These are phyloP conservation scores for Colletes gigas DNA, from an alignment of 1,140 invertebrate genomes.

Conservation along the genomic window DNA sequence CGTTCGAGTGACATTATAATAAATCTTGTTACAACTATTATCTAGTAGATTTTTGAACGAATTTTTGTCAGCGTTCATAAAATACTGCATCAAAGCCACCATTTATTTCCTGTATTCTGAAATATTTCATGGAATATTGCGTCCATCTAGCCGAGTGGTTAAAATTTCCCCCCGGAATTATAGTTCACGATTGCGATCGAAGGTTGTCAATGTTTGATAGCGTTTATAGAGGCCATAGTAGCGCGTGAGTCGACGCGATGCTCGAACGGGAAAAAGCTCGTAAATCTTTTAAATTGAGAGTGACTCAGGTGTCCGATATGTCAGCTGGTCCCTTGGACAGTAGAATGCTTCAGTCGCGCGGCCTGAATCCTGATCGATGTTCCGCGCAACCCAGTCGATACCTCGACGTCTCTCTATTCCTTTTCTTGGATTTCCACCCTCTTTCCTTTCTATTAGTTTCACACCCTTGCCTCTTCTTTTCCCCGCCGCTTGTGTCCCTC, in stretches of 20 bases:
- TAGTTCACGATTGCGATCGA: constrained; percentile 5
- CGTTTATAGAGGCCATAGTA: neutral
- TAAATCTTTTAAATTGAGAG: constrained; percentile 69
- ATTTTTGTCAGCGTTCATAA: too few species aligned
- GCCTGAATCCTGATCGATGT: constrained; percentile 53
- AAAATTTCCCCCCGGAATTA: neutral
- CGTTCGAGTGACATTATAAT: too few species aligned
- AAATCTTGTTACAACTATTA: too few species aligned
- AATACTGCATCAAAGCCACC: too few species aligned
- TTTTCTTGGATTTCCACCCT: constrained; percentile 22
- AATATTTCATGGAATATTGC: neutral
- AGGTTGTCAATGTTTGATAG: neutral
- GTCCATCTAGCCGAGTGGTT: neutral
- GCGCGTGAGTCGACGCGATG: neutral
- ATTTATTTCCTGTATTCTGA: neutral
- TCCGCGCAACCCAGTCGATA: constrained; percentile 50
- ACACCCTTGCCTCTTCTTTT: neutral
- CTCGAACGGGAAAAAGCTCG: constrained; percentile 1
- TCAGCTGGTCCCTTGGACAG: constrained; percentile 50
- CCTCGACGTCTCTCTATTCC: constrained; percentile 45
- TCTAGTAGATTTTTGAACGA: too few species aligned
- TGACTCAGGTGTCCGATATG: constrained; percentile 63
- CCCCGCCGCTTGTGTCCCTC: neutral
- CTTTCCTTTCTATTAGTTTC: neutral
- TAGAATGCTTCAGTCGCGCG: constrained; percentile 36